Evolutionary conservation across 2,113 vertebrate species (phyloP).

Genomic region (Myotis yumanensis): DNA sequence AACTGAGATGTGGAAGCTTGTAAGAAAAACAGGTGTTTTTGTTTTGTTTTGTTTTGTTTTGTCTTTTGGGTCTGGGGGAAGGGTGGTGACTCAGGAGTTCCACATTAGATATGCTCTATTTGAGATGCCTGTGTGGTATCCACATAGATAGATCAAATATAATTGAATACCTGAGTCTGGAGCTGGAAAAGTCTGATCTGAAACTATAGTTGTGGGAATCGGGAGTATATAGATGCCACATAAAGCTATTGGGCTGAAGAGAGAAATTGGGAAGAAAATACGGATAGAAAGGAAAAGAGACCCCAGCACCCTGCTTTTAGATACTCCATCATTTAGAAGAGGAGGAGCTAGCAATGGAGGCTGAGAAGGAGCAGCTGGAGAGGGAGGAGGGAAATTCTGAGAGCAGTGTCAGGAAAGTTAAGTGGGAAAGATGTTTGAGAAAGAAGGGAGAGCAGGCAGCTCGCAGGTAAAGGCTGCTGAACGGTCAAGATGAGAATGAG

Average conservation of each 20-base stretch:
- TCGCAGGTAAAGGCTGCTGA: not conserved
- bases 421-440: not conserved
- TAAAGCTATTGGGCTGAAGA: not conserved
- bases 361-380: not conserved
- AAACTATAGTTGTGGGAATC: not conserved
- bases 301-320: not conserved
- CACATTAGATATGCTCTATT: not conserved
- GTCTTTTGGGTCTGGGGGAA: not conserved
- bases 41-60: not conserved
- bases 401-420: not conserved
- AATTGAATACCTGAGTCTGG: not conserved
- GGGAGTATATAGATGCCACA: not conserved
- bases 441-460: not conserved
- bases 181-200: conserved; percentile 9
- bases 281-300: not conserved
- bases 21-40: not conserved
- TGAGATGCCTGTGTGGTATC: not conserved
- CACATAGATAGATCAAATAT: not conserved
- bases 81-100: not conserved
- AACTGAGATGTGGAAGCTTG: not conserved
- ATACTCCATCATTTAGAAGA: not conserved
- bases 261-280: conserved; percentile 32
- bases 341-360: not conserved
- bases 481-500: not conserved
- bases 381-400: not conserved